Conservation (phyloP, 2,888 invertebrate species). For the Chironomus riparius region DNA sequence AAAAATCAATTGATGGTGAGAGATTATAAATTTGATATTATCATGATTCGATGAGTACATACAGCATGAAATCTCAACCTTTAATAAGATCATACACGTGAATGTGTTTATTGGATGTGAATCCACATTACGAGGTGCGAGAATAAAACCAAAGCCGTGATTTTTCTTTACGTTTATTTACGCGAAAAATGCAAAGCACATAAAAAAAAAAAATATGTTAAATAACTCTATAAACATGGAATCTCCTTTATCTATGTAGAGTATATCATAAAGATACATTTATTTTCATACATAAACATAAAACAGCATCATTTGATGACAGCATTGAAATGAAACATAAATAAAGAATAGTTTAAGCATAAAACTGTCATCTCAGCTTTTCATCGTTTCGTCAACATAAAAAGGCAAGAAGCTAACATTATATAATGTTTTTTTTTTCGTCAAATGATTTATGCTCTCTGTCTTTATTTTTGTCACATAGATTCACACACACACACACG, state of each 20-base stretch:
- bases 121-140: neutral
- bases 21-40: neutral
- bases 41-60: too few relatives aligned
- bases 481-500: neutral
- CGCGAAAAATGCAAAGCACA: neutral
- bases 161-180: neutral
- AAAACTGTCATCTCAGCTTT: conserved; percentile 5
- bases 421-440: neutral
- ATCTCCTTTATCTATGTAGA: neutral
- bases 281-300: neutral
- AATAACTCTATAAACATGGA: neutral
- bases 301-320: neutral
- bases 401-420: neutral
- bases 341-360: neutral
- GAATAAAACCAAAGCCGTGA: neutral
- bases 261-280: neutral
- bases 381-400: neutral
- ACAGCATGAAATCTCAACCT: neutral
- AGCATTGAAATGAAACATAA: neutral
- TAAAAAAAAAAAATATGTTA: neutral
- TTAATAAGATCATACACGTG: neutral
- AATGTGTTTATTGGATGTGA: neutral
- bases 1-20: neutral
- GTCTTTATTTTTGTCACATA: conserved; percentile 4
- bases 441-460: neutral